These are phyloP conservation scores for Paramormyrops kingsleyae DNA, from an alignment of 2,113 vertebrate species.

Conservation along the genomic window DNA sequence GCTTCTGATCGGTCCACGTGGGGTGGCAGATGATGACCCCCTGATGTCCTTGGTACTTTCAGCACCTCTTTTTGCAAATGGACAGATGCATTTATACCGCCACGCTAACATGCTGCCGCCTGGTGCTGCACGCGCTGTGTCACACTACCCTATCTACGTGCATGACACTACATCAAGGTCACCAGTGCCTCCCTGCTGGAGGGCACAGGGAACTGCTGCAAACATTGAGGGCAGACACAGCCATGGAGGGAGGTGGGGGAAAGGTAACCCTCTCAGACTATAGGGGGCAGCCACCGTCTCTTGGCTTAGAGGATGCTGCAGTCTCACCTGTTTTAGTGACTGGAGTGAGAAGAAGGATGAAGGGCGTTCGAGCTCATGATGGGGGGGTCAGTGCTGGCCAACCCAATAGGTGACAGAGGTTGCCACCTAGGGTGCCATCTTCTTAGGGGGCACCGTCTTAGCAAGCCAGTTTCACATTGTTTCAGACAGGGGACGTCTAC, in stretches of 20 bases:
- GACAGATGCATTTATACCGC: background rate
- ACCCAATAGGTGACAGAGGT: background rate
- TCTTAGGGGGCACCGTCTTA: too few relatives aligned
- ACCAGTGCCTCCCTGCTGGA: background rate
- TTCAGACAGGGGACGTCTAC: too few relatives aligned
- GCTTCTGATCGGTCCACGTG: background rate
- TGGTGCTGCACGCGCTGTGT: background rate
- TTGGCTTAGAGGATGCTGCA: background rate
- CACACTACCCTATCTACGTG: background rate
- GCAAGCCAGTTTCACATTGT: too few relatives aligned
- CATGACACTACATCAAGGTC: background rate
- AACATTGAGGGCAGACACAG: background rate
- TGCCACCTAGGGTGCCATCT: background rate
- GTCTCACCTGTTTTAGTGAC: background rate
- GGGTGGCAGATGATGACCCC: background rate
- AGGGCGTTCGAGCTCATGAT: background rate
- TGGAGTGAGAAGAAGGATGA: background rate
- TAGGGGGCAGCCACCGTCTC: background rate
- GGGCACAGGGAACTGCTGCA: background rate
- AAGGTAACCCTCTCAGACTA: background rate
- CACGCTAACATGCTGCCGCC: background rate
- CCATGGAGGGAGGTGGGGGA: background rate
- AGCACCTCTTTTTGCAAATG: background rate
- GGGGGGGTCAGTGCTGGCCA: background rate
- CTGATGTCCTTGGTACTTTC: background rate